Evolutionary conservation across 23 tunicate species (phyloP).

Genomic region (Phallusia fumigata): DNA sequence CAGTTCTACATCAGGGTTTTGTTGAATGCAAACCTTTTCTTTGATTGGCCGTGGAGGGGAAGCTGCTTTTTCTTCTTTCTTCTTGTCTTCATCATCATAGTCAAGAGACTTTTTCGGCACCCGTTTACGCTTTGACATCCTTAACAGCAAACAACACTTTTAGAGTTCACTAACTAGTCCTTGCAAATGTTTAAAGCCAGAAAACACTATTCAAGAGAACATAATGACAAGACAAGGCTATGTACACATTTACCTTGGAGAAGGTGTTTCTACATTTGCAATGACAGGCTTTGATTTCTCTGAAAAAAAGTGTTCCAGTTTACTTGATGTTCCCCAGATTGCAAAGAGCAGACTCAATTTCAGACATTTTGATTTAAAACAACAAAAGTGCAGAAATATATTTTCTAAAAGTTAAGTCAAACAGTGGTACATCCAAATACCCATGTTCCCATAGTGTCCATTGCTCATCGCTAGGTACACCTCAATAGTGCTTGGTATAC

Average conservation of each 20-base stretch:
- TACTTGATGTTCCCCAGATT: background rate
- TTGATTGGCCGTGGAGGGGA: slow-evolving; percentile 15
- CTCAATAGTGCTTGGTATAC: too few relatives aligned
- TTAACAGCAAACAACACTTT: background rate
- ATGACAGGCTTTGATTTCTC: background rate
- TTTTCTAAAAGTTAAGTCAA: too few relatives aligned
- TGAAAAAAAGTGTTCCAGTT: background rate
- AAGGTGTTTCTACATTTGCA: background rate
- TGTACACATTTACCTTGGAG: background rate
- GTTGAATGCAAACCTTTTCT: background rate
- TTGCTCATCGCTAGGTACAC: too few relatives aligned
- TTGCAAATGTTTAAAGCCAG: too few relatives aligned
- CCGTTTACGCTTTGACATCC: slow-evolving; percentile 46
- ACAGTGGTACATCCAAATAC: too few relatives aligned
- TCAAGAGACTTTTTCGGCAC: slow-evolving; percentile 44
- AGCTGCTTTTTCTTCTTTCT: slow-evolving; percentile 14
- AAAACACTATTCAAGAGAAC: too few relatives aligned
- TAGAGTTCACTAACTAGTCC: background rate
- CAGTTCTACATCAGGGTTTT: background rate
- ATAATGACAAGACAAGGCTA: too few relatives aligned
- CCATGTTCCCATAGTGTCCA: too few relatives aligned
- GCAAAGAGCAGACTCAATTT: too few relatives aligned
- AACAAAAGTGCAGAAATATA: too few relatives aligned
- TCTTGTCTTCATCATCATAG: slow-evolving; percentile 17
- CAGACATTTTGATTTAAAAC: too few relatives aligned